Evolutionary conservation across 1,140 invertebrate species (phyloP), one percentile per base, ranked within the genome.

Genomic region (Danaus melanippus): DNA sequence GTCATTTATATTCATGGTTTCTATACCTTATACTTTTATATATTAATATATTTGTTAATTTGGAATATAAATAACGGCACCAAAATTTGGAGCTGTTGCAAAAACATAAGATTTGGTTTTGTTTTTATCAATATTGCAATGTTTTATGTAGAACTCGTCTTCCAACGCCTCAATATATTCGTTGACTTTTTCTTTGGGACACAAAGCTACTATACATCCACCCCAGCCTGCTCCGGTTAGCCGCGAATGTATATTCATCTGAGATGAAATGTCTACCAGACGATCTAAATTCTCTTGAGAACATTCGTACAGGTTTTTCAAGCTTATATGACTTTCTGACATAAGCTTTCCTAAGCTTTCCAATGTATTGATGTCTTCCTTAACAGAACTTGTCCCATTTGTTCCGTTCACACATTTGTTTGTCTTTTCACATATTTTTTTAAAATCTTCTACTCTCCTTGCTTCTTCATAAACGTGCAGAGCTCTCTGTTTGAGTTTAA

Each of bases 211-310:
- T 56, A 94, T 91, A 84, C 97, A 99, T 2, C 98, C 98, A 12
- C 98, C 98, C 98, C 98, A 99, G 90, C 96, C 96, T 11, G 96
- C 96, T 50, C 98, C 98, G 7, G 98, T 99, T 40, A 99, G 87
- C 59, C 98, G 90, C 8, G 95, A 93, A 40, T 97, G 96, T 12
- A 95, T 87, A 41, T 93, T 92, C 52, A 90, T 88, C 47, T 91
- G 79, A 52, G 90, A 81, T n/a, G 96, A 95, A 46, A 94, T 79
- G 21, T 92, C 84, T 39, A 98, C 96, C 5, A 99, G 87, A 49
- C 87, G 86, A 83, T 99, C 97, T 53, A 99, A 88, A 67, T 94
- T 91, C 0, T 92, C 89, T 89, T 98, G 97, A 51, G 96, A 98
- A 83, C 98, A 99, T 80, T 99, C 95, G 77, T 98, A 99, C 0